Evolutionary conservation across 2,797 vertebrate genomes (phyloP), one percentile per base, ranked within the genome.

Genomic region (Galaxias olidus): DNA sequence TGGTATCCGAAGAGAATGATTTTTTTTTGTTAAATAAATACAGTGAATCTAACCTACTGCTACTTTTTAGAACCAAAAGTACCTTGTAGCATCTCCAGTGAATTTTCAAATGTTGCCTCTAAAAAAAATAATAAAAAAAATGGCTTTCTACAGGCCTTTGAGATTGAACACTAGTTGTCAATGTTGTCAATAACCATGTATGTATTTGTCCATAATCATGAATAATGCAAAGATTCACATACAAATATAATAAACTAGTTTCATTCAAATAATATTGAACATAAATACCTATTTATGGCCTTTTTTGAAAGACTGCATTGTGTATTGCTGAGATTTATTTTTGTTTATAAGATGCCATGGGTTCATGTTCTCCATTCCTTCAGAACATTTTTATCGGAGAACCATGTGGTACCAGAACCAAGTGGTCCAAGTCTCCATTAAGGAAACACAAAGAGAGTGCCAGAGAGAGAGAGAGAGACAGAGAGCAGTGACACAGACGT

Each of bases 281-380:
- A 70, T 56, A 81, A 65, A 70, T 78, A 73, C 75, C 71, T 74
- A 53, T 12, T 17, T 79, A 85, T 77, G 76, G 81, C 78, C 78
- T 65, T 41, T 62, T 78, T 66, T 45, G 55, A 74, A 81, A 85
- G 71, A 80, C 69, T 78, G 75, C 83, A 84, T 78, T 77, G 68
- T 47, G 60, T 73, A 62, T 83, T 73, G 57, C 50, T 78, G 65
- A 50, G 53, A 55, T 51, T 8, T 69, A 72, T 74, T 17, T 4
- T 51, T 15, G 9, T 68, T 73, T 74, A 65, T 76, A 20, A 51
- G 30, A 77, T 69, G 57, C 18, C 59, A 59, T 50, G 17, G 54
- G 59, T 52, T 47, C 19, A 58, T 9, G 54, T 56, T 69, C 54
- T 59, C 66, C 14, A 20, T 63, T 74, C 50, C 45, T 47, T 47